Base-by-base conservation (phyloP, 2,888 invertebrate genomes). In the Platycheirus rosarum region DNA sequence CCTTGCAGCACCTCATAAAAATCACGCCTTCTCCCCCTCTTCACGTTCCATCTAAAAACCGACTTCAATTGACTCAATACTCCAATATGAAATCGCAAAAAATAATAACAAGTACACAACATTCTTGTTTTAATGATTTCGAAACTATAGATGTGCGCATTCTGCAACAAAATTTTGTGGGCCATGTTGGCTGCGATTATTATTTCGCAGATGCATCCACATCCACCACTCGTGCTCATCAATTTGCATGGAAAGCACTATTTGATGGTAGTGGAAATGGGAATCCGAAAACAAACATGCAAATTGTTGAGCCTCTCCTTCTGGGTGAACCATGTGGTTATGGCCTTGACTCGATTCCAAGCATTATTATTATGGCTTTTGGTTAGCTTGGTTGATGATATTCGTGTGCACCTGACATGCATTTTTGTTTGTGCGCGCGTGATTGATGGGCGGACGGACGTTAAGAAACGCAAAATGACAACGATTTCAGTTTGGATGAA, bases 281-380 rank as follows among this genome's bases (percentile, higher is more conserved):
- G 37, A 60, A 70, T 63, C 49, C 75, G 62, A 48, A 74, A 65
- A 57, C 42, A 49, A 26, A 62, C 16, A 69, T 26, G 16, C 23
- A 70, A 70, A 75, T 75, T 75, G 66, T n/a, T n/a, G 49, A 70
- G 51, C 29, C 57, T 65, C 63, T 51, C 51, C 70, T 66, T 57
- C 40, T 66, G 44, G 14, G 20, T 40, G 35, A 49, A 66, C 68
- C 53, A 40, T 48, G 63, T 53, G 40, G 51, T 57, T n/a, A 18
- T 77, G 82, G 73, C 82, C 82, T 82, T 82, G 82, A 82, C 82
- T 82, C 77, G 62, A 73, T 77, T 76, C 57, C 32, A 14, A 66
- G 8, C 55, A 63, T 76, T 71, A 60, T 75, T 80, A 57, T 69
- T 65, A 53, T 13, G 44, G 46, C 7, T 66, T 13, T 18, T 37